Conservation (phyloP, 35 echinoderm and acorn worm species). For the Lytechinus variegatus region DNA sequence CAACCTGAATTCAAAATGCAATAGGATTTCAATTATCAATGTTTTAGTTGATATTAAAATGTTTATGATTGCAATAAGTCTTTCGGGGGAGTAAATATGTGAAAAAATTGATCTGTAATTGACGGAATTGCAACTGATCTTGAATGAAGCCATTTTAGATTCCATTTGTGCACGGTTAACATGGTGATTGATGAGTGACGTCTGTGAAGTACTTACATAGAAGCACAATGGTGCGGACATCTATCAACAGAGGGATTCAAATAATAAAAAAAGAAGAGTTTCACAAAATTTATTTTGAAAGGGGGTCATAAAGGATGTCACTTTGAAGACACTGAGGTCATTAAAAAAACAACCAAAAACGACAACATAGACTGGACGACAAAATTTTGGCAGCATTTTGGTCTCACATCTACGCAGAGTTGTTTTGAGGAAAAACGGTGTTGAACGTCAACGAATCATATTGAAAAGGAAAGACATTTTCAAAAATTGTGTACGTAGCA, state of each 20-base stretch:
- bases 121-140: neutral
- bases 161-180: neutral
- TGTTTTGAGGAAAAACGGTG: neutral
- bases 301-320: neutral
- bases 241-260: slow-evolving; percentile 1
- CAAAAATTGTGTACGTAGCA: neutral
- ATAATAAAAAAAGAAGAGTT: neutral
- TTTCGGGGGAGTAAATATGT: neutral
- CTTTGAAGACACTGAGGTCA: neutral
- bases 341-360: neutral
- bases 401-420: neutral
- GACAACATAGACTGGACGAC: neutral
- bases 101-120: neutral
- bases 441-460: neutral
- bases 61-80: neutral
- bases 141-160: neutral
- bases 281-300: neutral
- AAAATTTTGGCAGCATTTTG: neutral
- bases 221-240: slow-evolving; percentile 30
- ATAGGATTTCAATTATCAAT: neutral
- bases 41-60: neutral
- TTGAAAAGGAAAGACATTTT: slow-evolving; percentile 14
- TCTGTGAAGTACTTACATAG: slow-evolving; percentile 24
- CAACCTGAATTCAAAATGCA: neutral
- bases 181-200: neutral